Evolutionary conservation across 2,888 invertebrate genomes (phyloP), one percentile per base, ranked within the genome.

Genomic region (Plagodis dolabraria): DNA sequence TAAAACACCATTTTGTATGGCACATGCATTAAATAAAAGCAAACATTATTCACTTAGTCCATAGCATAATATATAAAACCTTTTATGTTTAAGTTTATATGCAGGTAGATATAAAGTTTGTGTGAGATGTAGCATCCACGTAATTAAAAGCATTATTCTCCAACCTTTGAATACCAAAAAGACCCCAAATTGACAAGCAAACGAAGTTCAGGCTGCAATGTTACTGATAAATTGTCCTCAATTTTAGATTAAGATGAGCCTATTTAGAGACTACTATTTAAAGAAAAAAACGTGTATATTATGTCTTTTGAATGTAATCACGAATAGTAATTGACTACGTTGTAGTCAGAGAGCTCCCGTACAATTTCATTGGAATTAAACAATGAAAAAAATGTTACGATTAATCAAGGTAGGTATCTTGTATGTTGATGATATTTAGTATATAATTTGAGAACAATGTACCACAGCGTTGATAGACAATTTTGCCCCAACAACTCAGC

Each of bases 391-490:
- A 22, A 22, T 22, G 4, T 22, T 22, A 22, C 22, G 22, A 2
- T 2, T 4, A 22, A 2, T 22, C 22, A 22, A 22, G 22, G 4
- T 22, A 22, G 22, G 22, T 22, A 22, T 22, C 1, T 22, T 1
- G 22, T 22, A 22, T 1, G 22, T 22, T 22, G 22, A 22, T 22
- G 22, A 22, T 22, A 1, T 22, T 22, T 22, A 22, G 22, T 12
- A 2, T 44, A 44, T 43, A 43, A 48, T 47, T 9, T n/a, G 53
- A 72, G 67, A 70, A 76, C 69, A 75, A 74, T 76, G 48, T 65
- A 71, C 69, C 72, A 77, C 68, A 45, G 8, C 33, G 5, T 36
- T 44, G 43, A 58, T 55, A 1, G 67, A 58, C 35, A 35, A 57
- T 64, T 56, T 44, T 45, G 47, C 49, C 11, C 63, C 60, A 63